Evolutionary conservation across 2,888 invertebrate genomes (phyloP).

Genomic region (Caenorhabditis macrosperma): DNA sequence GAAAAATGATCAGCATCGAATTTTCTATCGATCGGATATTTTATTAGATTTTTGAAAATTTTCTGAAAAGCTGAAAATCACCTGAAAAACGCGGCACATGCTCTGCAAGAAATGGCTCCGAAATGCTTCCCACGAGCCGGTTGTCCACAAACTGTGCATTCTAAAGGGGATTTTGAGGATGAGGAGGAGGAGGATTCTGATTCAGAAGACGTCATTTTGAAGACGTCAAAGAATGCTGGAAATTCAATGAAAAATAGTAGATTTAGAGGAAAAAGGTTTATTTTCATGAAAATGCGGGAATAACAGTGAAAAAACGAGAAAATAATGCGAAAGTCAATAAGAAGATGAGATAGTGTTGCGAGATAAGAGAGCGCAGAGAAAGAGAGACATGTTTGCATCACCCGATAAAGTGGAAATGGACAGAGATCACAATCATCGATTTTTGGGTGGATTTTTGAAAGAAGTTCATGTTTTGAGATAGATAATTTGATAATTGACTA

Average conservation of each 20-base stretch:
- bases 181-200: background rate
- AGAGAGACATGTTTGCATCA: background rate
- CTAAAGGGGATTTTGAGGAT: background rate
- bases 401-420: background rate
- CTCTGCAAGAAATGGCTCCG: slow-evolving; percentile 33
- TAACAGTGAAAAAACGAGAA: background rate
- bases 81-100: slow-evolving; percentile 42
- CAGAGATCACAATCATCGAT: background rate
- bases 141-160: slow-evolving; percentile 4
- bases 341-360: background rate
- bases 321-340: background rate
- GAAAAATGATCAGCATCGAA: background rate
- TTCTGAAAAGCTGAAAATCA: too few relatives aligned
- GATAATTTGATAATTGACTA: too few relatives aligned
- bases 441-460: background rate
- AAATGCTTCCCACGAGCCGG: slow-evolving; percentile 33
- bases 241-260: too few relatives aligned
- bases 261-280: too few relatives aligned
- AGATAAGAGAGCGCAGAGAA: too few relatives aligned
- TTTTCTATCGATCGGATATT: too few relatives aligned
- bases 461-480: too few relatives aligned
- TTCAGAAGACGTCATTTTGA: background rate
- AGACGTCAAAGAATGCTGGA: too few relatives aligned
- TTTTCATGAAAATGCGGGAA: background rate
- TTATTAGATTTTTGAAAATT: background rate